These are phyloP conservation scores for Anadara kagoshimensis DNA, from an alignment of 1,140 invertebrate genomes.

Conservation along the genomic window DNA sequence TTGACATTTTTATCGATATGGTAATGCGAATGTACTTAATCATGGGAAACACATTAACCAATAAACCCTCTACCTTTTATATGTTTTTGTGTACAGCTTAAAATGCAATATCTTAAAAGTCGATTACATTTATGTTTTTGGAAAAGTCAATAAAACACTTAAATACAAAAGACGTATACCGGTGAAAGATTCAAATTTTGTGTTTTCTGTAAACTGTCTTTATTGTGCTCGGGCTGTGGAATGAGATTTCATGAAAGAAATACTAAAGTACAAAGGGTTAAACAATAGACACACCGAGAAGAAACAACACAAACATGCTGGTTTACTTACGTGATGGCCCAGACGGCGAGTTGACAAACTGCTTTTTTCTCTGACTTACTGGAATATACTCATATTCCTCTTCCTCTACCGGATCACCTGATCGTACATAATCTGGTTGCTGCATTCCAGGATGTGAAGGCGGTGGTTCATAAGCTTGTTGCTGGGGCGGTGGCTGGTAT, in stretches of 20 bases:
- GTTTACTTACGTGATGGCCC: conserved; percentile 3
- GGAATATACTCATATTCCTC: conserved; percentile 49
- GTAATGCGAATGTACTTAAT: too few relatives aligned
- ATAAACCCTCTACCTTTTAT: too few relatives aligned
- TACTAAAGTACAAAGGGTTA: neutral
- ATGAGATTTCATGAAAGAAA: neutral
- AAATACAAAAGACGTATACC: too few relatives aligned
- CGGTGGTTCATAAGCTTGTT: conserved; percentile 13
- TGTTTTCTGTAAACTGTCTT: neutral
- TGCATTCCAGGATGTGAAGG: conserved; percentile 17
- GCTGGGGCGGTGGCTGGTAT: conserved; percentile 1
- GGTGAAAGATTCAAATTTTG: too few relatives aligned
- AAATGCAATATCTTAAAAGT: too few relatives aligned
- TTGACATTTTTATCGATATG: too few relatives aligned
- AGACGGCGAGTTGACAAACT: conserved; percentile 20
- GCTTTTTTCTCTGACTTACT: conserved; percentile 41
- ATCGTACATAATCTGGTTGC: conserved; percentile 39
- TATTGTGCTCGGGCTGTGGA: neutral
- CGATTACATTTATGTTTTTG: too few relatives aligned
- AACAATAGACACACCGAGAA: neutral
- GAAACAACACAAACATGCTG: neutral
- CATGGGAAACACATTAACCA: too few relatives aligned
- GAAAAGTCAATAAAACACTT: too few relatives aligned
- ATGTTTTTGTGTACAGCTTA: too few relatives aligned
- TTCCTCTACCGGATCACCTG: conserved; percentile 45